A percentile compares a stretch with the other conserved stretches of the same genome.
Conservation (phyloP, 2,797 vertebrate species). For the Antennarius maculatus region DNA sequence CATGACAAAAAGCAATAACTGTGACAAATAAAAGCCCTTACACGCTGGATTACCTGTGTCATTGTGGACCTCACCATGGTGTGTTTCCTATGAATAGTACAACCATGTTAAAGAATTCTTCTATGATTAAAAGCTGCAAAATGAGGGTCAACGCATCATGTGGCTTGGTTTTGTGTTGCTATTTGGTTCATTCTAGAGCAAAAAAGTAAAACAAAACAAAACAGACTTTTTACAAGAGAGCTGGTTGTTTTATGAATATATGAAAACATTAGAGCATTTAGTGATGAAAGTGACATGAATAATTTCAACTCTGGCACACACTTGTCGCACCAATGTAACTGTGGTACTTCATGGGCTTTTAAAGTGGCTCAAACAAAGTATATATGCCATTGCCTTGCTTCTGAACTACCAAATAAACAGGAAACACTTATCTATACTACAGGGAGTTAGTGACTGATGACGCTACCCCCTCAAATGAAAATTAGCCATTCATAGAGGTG, state of each 20-base stretch:
- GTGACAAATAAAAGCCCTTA: background rate
- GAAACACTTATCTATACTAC: slow-evolving; percentile 31
- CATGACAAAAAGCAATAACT: background rate
- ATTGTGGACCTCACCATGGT: background rate
- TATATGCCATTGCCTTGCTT: slow-evolving; percentile 29
- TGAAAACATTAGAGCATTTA: slow-evolving; percentile 9
- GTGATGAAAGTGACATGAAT: slow-evolving; percentile 42
- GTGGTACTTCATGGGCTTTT: slow-evolving; percentile 16
- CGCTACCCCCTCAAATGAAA: slow-evolving; percentile 57
- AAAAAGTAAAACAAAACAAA: background rate
- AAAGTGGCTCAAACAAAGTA: slow-evolving; percentile 49
- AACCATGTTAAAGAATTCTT: background rate
- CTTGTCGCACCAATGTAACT: slow-evolving; percentile 19
- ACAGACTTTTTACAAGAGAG: background rate
- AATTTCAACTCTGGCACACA: slow-evolving; percentile 4
- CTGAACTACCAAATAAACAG: slow-evolving; percentile 46
- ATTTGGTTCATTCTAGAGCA: background rate
- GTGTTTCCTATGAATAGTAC: background rate
- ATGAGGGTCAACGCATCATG: background rate
- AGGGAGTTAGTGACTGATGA: slow-evolving; percentile 53
- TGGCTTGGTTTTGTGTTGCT: background rate
- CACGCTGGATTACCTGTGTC: background rate
- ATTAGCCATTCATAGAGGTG: slow-evolving; percentile 53
- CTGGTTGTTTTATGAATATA: background rate
- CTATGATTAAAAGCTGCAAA: background rate